Evolutionary conservation across 1,140 invertebrate species (phyloP).

Genomic region (Bombus cullumanus): DNA sequence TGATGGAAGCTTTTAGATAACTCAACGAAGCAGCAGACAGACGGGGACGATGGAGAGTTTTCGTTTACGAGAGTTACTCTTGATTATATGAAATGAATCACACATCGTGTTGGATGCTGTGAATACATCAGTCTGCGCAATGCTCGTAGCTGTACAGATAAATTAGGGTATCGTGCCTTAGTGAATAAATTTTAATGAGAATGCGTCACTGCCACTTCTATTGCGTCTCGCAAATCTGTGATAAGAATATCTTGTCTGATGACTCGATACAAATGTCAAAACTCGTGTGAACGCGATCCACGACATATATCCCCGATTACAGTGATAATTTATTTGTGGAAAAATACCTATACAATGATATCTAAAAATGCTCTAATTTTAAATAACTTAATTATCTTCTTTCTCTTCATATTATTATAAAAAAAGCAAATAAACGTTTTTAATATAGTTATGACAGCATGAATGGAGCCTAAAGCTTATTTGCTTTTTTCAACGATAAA

Average conservation of each 20-base stretch:
- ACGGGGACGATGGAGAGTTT: neutral
- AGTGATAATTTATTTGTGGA: no score
- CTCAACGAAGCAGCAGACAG: no score
- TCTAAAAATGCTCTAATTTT: no score
- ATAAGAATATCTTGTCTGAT: neutral
- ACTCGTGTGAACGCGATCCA: neutral
- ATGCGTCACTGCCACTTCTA: no score
- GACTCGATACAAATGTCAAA: no score
- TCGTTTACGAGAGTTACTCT: neutral
- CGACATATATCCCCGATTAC: neutral
- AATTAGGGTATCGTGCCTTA: neutral
- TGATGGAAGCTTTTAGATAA: neutral
- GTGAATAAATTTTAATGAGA: neutral
- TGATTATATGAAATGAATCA: slow-evolving; percentile 14
- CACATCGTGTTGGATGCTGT: neutral
- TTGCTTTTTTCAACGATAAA: no score
- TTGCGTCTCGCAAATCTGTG: neutral
- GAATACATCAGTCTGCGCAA: neutral
- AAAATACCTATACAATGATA: no score
- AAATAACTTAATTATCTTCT: no score
- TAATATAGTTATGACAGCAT: no score
- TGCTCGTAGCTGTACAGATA: neutral
- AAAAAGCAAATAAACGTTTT: no score
- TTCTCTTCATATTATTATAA: no score
- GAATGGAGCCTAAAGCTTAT: no score